A percentile compares a stretch with the other conserved stretches of the same genome.
phyloP scores from a whole-genome alignment of 2,113 vertebrate genomes.

The Saccopteryx bilineata region DNA sequence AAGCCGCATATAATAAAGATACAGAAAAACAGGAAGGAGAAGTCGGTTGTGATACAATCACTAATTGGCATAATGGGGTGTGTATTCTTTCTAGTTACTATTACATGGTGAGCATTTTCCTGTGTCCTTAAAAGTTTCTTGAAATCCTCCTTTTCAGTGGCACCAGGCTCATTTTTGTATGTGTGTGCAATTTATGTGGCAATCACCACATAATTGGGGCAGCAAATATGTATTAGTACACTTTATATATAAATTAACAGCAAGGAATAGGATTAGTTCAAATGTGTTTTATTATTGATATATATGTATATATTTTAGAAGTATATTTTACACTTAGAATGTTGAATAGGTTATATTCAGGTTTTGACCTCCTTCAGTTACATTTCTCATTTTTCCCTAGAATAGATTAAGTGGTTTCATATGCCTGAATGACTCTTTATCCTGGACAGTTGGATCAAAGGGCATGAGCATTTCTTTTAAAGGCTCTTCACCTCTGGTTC shows the following conservation, averaged over 20 bases:
- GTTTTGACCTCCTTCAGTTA: neutral
- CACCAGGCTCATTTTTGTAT: neutral
- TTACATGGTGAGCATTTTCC: slow-evolving; percentile 3
- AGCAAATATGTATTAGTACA: neutral
- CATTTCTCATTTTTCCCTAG: neutral
- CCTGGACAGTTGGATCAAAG: neutral
- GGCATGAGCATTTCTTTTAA: neutral
- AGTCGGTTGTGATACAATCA: neutral
- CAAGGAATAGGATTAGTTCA: slow-evolving; percentile 3
- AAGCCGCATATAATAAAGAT: slow-evolving; percentile 3
- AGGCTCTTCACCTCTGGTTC: neutral
- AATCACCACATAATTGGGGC: neutral
- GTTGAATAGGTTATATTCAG: neutral
- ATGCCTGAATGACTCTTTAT: neutral
- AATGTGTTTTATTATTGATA: neutral
- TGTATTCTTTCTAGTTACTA: neutral
- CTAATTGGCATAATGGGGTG: neutral
- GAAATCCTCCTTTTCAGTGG: slow-evolving; percentile 38
- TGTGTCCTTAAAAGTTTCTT: slow-evolving; percentile 26
- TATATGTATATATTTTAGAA: slow-evolving; percentile 47
- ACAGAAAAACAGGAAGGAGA: neutral
- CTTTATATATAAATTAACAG: neutral
- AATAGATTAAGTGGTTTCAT: neutral
- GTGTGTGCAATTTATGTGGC: neutral
- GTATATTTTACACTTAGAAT: slow-evolving; percentile 38